phyloP scores from a whole-genome alignment of 1,140 invertebrate genomes.

The Acyrthosiphon pisum region DNA sequence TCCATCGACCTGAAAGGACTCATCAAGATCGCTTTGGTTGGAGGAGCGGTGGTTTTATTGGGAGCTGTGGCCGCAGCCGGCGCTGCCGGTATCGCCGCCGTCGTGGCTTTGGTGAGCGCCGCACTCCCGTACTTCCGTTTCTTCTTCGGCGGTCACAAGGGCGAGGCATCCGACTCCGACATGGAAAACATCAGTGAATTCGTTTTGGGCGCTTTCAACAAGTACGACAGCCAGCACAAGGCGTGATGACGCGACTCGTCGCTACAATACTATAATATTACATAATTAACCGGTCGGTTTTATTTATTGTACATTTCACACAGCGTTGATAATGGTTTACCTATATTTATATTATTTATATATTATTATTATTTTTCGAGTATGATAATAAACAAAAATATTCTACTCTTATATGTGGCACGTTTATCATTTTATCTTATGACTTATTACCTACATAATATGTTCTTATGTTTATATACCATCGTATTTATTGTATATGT shows the following conservation, averaged over 20 bases:
- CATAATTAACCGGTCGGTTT: neutral
- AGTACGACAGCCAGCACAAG: neutral
- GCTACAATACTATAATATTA: neutral
- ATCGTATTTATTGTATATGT: too few species aligned
- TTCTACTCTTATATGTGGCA: neutral
- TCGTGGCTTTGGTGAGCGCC: neutral
- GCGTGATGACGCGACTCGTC: neutral
- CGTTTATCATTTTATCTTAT: neutral
- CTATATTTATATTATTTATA: conserved; percentile 20
- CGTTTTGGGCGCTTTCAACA: neutral
- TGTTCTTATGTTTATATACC: neutral
- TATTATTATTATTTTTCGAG: neutral
- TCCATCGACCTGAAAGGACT: neutral
- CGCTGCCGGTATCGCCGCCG: neutral
- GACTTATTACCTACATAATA: too few species aligned
- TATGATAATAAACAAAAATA: neutral
- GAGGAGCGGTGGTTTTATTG: neutral
- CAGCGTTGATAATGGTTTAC: neutral
- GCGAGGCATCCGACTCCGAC: neutral
- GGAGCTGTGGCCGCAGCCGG: neutral
- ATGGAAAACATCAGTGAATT: neutral
- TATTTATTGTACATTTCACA: neutral
- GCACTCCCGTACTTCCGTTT: neutral
- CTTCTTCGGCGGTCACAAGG: neutral
- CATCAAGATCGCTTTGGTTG: neutral